Conservation (phyloP, 2,888 invertebrate genomes). For the Gymnosoma rotundatum region DNA sequence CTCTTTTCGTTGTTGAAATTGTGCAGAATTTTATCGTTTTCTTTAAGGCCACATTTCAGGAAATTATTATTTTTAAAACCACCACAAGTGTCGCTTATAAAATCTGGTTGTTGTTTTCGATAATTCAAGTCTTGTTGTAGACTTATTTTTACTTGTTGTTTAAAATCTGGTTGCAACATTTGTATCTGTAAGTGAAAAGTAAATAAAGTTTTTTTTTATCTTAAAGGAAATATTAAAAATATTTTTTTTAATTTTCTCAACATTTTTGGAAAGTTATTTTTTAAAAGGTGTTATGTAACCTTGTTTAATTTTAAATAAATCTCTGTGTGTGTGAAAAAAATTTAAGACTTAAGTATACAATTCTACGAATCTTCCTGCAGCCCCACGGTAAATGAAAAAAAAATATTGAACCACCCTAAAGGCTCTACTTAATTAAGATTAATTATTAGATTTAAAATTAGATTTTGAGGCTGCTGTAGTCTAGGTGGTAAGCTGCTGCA, state of each 20-base stretch:
- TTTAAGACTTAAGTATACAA: no score
- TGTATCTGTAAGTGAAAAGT: conserved; percentile 70
- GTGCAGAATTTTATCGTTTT: conserved; percentile 66
- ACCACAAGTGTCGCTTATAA: conserved; percentile 62
- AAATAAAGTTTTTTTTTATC: no score
- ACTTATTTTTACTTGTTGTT: conserved; percentile 78
- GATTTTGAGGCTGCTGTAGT: no score
- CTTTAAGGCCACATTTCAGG: conserved; percentile 68
- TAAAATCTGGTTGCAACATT: conserved; percentile 75
- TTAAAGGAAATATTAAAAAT: conserved; percentile 1
- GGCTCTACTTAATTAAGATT: no score
- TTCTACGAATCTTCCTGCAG: no score
- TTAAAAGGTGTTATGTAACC: background rate
- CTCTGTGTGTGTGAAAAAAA: no score
- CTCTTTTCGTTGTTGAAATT: conserved; percentile 62
- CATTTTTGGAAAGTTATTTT: background rate
- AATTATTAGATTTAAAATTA: no score
- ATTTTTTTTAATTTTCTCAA: background rate
- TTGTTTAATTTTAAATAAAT: no score
- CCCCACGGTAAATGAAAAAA: no score
- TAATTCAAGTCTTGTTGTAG: conserved; percentile 80
- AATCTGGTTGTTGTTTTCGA: conserved; percentile 73
- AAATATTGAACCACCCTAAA: no score
- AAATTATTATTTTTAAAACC: conserved; percentile 62
- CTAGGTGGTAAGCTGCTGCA: no score